Evolutionary conservation across 2,888 invertebrate species (phyloP).

Genomic region (Melolontha melolontha): DNA sequence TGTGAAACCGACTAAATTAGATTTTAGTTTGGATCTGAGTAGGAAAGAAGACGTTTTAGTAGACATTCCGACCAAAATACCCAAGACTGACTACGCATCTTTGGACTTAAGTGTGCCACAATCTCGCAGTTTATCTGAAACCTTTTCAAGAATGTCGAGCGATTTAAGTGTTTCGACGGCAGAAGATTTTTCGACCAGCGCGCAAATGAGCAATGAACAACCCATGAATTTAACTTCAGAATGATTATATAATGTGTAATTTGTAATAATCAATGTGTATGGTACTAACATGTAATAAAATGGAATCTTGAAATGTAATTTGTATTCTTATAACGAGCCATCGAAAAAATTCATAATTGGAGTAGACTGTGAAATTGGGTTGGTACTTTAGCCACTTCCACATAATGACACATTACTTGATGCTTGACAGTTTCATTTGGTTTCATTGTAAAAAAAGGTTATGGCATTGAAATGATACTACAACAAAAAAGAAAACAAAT

Average conservation of each 20-base stretch:
- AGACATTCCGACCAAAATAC: constrained; percentile 71
- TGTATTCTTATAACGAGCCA: too few relatives aligned
- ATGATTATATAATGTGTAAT: constrained; percentile 11
- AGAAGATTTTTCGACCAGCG: constrained; percentile 44
- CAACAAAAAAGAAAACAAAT: too few relatives aligned
- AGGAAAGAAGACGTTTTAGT: constrained; percentile 57
- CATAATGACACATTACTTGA: too few relatives aligned
- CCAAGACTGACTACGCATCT: constrained; percentile 69
- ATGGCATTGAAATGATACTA: too few relatives aligned
- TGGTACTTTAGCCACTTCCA: too few relatives aligned
- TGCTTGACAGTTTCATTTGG: too few relatives aligned
- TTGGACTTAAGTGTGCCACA: constrained; percentile 68
- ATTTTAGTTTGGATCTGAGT: constrained; percentile 57
- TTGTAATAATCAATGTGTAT: background rate
- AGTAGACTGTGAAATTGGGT: too few relatives aligned
- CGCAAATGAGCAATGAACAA: constrained; percentile 44
- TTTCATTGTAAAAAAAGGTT: too few relatives aligned
- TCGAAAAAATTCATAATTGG: too few relatives aligned
- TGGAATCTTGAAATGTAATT: too few relatives aligned
- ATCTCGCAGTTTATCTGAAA: constrained; percentile 54
- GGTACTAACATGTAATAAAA: background rate
- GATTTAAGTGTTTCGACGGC: constrained; percentile 53
- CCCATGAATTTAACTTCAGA: constrained; percentile 50
- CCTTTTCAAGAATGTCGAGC: constrained; percentile 51
- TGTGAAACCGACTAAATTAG: constrained; percentile 60